Evolutionary conservation across 2,888 invertebrate genomes (phyloP).

Genomic region (Caenorhabditis virilis): DNA sequence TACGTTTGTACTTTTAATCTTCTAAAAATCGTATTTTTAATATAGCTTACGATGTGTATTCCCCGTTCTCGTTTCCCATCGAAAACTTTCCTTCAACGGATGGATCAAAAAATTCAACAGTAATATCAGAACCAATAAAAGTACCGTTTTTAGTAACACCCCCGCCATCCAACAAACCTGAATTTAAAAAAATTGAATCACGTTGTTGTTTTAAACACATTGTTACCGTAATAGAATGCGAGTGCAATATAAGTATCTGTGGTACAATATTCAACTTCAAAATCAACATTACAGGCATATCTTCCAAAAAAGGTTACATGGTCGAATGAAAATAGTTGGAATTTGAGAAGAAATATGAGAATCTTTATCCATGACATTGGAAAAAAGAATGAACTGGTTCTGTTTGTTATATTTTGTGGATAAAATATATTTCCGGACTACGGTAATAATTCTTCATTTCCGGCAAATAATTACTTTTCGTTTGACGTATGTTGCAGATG

Average conservation of each 20-base stretch:
- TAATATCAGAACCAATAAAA: constrained; percentile 22
- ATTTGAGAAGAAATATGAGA: not conserved
- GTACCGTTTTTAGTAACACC: constrained; percentile 28
- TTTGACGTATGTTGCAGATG: not conserved
- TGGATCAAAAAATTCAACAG: constrained; percentile 32
- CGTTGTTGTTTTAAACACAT: not conserved
- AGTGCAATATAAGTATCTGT: constrained; percentile 28
- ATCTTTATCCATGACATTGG: too few species aligned
- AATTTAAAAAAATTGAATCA: constrained; percentile 1
- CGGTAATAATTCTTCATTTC: too few species aligned
- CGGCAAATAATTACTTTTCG: too few species aligned
- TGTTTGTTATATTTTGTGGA: too few species aligned
- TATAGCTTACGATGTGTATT: constrained; percentile 34
- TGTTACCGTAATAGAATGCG: constrained; percentile 33
- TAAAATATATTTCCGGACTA: too few species aligned
- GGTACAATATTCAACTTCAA: constrained; percentile 23
- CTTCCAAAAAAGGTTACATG: constrained; percentile 35
- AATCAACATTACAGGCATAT: constrained; percentile 37
- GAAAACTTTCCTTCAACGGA: constrained; percentile 26
- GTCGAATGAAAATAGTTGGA: not conserved
- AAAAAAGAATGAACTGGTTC: too few species aligned
- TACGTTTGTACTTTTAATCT: too few species aligned
- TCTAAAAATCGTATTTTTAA: too few species aligned
- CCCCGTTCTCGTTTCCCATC: constrained; percentile 11
- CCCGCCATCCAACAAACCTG: constrained; percentile 33